Base-by-base conservation (phyloP, 2,888 invertebrate species). In the Opisthograptis luteolata region DNA sequence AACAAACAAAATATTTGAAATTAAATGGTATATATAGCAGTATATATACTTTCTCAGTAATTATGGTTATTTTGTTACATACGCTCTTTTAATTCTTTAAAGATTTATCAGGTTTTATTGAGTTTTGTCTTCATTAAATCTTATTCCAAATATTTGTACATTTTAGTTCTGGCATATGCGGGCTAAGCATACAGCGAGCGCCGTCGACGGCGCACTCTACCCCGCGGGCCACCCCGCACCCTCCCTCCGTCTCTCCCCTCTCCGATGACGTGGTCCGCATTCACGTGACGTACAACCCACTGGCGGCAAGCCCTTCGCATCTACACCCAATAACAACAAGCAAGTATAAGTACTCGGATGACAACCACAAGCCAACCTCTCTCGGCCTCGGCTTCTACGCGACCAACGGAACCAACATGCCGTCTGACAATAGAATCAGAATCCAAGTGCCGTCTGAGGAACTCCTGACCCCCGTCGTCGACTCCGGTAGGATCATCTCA, bases 361-460 rank as follows among this genome's bases (percentile, higher is more conserved):
- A 86, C 31, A 81, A 81, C 52, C 87, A 85, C 58, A 88, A 87
- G 48, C 89, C 89, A 0, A 64, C 84, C 43, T 75, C 89, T 0
- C 75, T 91, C 4, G 85, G 84, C 40, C 76, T 91, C 7, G 84
- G 84, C 43, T 80, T 91, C 69, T 87, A 84, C 55, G 92, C 92
- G 35, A 92, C 91, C 55, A 93, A 92, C 68, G 92, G 93, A 24
- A 90, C 92, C 58, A 90, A 91, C 37, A 66, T 84, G 4, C 72
- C 83, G 6, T 93, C 94, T 43, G 93, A 94, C 44, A 95, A 95
- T 79, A 93, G 93, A 72, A 95, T 95, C 63, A 91, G 95, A 52
- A 95, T 96, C 56, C 93, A 93, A 68, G 94, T 95, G 32, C 94
- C 93, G 40, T 92, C 92, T 0, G 94, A 94, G 65, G 94, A 94